Conservation (phyloP, 2,113 vertebrate genomes). For the Trematomus loennbergii region DNA sequence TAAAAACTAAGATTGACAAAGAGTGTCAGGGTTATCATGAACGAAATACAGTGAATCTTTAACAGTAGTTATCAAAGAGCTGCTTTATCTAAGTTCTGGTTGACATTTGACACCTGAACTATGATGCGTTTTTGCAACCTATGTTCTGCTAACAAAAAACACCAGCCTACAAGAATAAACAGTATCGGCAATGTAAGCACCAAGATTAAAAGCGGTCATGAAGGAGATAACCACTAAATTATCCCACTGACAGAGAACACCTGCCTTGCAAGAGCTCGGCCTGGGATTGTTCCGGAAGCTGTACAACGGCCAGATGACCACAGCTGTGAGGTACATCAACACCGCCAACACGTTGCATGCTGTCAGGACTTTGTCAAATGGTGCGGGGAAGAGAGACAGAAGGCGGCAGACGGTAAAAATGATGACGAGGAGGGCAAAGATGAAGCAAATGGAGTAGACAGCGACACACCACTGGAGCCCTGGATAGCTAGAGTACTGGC, state of each 20-base stretch:
- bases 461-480: constrained; percentile 90
- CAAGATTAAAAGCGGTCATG: constrained; percentile 88
- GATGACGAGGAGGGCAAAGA: constrained; percentile 86
- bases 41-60: background rate
- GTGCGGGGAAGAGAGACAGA: constrained; percentile 75
- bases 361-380: constrained; percentile 84
- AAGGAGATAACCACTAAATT: constrained; percentile 80
- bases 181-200: constrained; percentile 87
- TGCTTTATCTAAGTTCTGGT: background rate
- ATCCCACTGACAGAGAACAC: constrained; percentile 30
- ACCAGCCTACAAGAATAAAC: constrained; percentile 86
- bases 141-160: constrained; percentile 76
- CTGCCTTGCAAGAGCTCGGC: accelerated
- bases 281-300: constrained; percentile 59
- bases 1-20: background rate
- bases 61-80: background rate
- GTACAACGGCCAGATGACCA: constrained; percentile 90
- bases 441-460: constrained; percentile 90
- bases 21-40: background rate
- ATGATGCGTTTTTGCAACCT: background rate
- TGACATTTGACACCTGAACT: background rate
- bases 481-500: accelerated
- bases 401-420: constrained; percentile 86
- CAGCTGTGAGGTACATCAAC: constrained; percentile 87
- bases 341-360: constrained; percentile 85